Evolutionary conservation across 2,113 vertebrate species (phyloP).

Genomic region (Eira barbara): DNA sequence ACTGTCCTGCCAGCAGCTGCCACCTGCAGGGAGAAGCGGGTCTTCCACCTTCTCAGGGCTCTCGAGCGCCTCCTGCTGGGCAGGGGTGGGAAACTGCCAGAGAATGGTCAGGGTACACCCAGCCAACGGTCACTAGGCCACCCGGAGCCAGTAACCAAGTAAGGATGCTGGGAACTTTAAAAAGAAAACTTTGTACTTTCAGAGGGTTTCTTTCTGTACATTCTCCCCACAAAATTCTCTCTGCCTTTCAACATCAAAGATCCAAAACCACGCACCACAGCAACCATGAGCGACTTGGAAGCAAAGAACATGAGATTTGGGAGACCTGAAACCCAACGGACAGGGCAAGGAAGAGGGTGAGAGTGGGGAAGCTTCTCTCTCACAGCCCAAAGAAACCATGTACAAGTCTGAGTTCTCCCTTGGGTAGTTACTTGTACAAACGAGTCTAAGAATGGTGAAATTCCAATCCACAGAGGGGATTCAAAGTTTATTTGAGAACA

Average conservation of each 20-base stretch:
- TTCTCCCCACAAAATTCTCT: neutral
- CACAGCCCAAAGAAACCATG: neutral
- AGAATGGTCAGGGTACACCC: neutral
- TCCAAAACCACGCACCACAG: neutral
- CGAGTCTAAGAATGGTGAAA: neutral
- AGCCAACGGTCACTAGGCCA: neutral
- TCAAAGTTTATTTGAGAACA: neutral
- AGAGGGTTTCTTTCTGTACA: neutral
- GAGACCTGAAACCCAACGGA: neutral
- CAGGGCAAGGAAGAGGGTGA: neutral
- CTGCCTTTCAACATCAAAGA: neutral
- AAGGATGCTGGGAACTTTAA: neutral
- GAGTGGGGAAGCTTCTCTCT: neutral
- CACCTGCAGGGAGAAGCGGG: too few species aligned
- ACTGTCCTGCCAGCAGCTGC: neutral
- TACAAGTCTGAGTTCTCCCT: neutral
- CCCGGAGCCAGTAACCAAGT: rapidly evolving
- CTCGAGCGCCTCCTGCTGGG: neutral
- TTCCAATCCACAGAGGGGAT: neutral
- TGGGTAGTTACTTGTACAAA: neutral
- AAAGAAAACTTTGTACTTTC: neutral
- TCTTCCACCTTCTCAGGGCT: neutral
- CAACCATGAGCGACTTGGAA: neutral
- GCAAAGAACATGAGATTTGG: neutral
- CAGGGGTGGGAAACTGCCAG: neutral